A percentile compares a stretch with the other conserved stretches of the same genome.
These are phyloP conservation scores for Bujurquina vittata DNA, from an alignment of 2,113 vertebrate species.

Conservation along the genomic window DNA sequence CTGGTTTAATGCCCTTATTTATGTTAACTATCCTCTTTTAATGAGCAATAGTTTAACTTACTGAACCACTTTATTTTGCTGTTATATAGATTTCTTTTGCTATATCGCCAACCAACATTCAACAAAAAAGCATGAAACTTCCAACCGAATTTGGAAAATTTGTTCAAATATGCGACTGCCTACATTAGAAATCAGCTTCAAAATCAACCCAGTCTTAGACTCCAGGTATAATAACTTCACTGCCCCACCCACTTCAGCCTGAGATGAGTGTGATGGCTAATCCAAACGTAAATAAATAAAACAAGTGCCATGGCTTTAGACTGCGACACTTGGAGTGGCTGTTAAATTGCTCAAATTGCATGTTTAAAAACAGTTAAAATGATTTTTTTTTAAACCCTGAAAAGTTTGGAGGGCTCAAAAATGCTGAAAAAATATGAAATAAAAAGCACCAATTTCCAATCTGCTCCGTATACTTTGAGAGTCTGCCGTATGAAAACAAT, in stretches of 20 bases:
- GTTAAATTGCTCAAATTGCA: too few relatives aligned
- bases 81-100: neutral
- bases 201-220: neutral
- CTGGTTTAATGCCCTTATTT: neutral
- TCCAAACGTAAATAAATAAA: too few relatives aligned
- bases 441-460: accelerated
- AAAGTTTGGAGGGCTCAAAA: neutral
- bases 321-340: too few relatives aligned
- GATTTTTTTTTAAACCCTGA: neutral
- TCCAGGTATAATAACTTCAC: too few relatives aligned
- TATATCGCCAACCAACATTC: neutral
- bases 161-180: neutral
- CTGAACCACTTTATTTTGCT: neutral
- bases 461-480: accelerated
- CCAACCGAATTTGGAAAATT: neutral
- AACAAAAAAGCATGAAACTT: neutral
- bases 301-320: too few relatives aligned
- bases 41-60: neutral
- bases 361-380: neutral
- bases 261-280: too few relatives aligned
- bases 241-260: too few relatives aligned
- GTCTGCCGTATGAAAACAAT: too few relatives aligned
- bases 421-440: neutral
- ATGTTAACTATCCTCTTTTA: neutral
- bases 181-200: neutral